Conservation (phyloP, 1,140 invertebrate genomes). For the Drosophila dunni region DNA sequence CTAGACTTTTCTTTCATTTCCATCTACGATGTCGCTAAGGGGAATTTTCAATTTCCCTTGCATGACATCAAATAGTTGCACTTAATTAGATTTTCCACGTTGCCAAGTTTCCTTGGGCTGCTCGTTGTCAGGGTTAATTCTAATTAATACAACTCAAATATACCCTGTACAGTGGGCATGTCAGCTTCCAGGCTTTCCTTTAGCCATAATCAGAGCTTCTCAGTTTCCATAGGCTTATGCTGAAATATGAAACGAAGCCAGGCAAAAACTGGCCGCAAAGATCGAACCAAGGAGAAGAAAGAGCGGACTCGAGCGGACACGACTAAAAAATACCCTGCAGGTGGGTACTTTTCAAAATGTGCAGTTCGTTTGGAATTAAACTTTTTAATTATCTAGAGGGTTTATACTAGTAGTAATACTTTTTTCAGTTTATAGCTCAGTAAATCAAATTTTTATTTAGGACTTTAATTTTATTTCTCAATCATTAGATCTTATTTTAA, state of each 20-base stretch:
- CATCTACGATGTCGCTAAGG: background rate
- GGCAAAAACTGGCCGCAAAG: constrained; percentile 29
- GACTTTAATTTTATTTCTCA: no score
- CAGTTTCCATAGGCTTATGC: constrained; percentile 61
- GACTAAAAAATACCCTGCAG: constrained; percentile 9
- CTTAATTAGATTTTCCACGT: constrained; percentile 56
- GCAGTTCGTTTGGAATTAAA: no score
- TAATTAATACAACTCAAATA: constrained; percentile 15
- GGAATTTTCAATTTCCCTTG: constrained; percentile 28
- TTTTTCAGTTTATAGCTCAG: no score
- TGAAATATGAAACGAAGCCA: constrained; percentile 66
- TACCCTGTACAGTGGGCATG: constrained; percentile 7
- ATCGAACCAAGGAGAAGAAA: constrained; percentile 44
- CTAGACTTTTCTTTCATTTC: background rate
- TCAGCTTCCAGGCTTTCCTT: constrained; percentile 9
- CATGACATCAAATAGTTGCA: constrained; percentile 47
- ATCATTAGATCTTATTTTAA: no score
- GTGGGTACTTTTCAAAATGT: no score
- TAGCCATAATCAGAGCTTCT: constrained; percentile 4
- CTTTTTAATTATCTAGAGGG: no score
- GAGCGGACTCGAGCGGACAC: no score
- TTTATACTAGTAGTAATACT: no score
- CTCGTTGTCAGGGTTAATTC: constrained; percentile 38
- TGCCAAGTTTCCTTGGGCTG: constrained; percentile 10
- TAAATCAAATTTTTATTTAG: no score